Conservation (phyloP, 2,797 vertebrate species). For the Clarias pachynema region DNA sequence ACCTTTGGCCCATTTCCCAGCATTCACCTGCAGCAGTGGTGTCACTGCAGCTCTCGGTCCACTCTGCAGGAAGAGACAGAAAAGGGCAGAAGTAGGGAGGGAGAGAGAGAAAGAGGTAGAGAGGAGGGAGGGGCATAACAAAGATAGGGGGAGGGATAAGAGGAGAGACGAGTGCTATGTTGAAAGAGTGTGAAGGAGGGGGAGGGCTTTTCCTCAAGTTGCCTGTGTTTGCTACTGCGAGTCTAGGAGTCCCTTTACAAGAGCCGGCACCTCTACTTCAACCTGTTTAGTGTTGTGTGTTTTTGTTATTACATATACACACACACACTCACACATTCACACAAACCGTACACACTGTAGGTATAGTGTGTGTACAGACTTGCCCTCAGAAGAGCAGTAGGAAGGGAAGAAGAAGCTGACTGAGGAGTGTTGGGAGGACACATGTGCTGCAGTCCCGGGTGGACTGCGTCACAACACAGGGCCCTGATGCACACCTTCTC, state of each 20-base stretch:
- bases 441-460: constrained; percentile 70
- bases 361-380: constrained; percentile 7
- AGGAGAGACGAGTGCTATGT: constrained; percentile 46
- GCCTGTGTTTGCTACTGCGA: constrained; percentile 59
- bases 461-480: constrained; percentile 63
- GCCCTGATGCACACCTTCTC: constrained; percentile 54
- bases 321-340: neutral
- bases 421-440: constrained; percentile 64
- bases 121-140: constrained; percentile 23
- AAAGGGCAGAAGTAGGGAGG: constrained; percentile 44
- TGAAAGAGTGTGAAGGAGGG: constrained; percentile 56
- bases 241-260: constrained; percentile 6
- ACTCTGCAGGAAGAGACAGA: constrained; percentile 56
- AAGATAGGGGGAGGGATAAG: constrained; percentile 53
- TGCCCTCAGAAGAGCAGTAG: constrained; percentile 57
- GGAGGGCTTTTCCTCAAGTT: constrained; percentile 60
- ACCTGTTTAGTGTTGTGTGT: constrained; percentile 55
- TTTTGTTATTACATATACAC: constrained; percentile 23
- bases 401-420: constrained; percentile 66
- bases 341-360: neutral
- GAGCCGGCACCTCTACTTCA: constrained; percentile 39
- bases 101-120: constrained; percentile 6
- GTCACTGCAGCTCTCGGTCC: constrained; percentile 43
- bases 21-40: constrained; percentile 62
- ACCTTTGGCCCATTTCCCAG: constrained; percentile 63